These are phyloP conservation scores for Chaetodon trifasciatus DNA, from an alignment of 2,797 vertebrate genomes.

Conservation along the genomic window DNA sequence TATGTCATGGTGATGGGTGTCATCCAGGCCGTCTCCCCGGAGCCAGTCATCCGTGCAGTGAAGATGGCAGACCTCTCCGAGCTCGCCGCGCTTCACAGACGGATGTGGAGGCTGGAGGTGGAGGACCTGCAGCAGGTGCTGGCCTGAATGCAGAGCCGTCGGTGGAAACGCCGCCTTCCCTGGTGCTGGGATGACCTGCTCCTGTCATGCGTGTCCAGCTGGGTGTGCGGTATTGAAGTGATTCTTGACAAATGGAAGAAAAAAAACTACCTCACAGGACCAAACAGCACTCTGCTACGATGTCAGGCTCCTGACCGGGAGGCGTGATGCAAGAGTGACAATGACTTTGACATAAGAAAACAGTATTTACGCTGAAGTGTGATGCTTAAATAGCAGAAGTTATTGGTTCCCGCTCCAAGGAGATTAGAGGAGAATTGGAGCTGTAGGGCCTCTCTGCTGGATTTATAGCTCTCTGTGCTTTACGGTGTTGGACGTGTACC, in stretches of 20 bases:
- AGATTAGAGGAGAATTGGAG: background rate
- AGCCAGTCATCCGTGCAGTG: conserved; percentile 90
- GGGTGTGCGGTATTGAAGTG: background rate
- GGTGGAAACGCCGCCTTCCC: background rate
- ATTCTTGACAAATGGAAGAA: conserved; percentile 1
- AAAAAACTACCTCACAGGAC: conserved; percentile 1
- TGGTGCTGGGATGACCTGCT: background rate
- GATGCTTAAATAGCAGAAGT: background rate
- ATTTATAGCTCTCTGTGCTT: background rate
- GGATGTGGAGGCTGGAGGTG: conserved; percentile 91
- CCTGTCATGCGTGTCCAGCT: background rate
- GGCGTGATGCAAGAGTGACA: conserved; percentile 7
- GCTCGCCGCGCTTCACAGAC: conserved; percentile 82
- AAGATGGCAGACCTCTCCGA: conserved; percentile 92
- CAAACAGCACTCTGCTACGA: background rate
- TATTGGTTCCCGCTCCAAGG: background rate
- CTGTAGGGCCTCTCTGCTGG: background rate
- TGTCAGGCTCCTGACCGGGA: background rate
- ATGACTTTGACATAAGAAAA: background rate
- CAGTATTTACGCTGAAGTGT: background rate
- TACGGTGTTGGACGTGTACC: no score
- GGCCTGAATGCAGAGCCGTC: conserved; percentile 43
- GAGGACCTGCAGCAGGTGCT: conserved; percentile 89
- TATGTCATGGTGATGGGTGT: conserved; percentile 95
- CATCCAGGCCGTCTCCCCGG: conserved; percentile 85